Evolutionary conservation across 2,888 invertebrate genomes (phyloP).

Genomic region (Drosophila putrida): DNA sequence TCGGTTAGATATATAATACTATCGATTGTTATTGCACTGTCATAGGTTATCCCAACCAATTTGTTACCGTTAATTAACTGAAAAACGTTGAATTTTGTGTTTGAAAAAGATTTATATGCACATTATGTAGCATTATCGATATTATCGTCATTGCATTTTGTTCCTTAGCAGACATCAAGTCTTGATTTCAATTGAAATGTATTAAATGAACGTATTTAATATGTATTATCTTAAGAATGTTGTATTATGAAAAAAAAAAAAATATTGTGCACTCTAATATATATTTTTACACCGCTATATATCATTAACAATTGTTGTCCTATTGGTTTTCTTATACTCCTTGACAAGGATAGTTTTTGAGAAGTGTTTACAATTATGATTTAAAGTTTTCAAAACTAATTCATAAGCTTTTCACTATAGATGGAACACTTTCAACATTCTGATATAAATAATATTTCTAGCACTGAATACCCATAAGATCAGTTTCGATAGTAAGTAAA

Average conservation of each 20-base stretch:
- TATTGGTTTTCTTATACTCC: background rate
- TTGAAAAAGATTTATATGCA: background rate
- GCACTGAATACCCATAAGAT: background rate
- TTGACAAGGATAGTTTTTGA: too few relatives aligned
- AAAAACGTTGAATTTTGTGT: slow-evolving; percentile 3
- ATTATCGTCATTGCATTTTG: slow-evolving; percentile 16
- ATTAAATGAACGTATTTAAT: background rate
- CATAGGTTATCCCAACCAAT: background rate
- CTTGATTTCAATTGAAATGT: slow-evolving; percentile 7
- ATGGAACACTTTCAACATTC: background rate
- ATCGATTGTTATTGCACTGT: slow-evolving; percentile 6
- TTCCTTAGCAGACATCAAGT: slow-evolving; percentile 24
- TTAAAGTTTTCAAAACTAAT: background rate
- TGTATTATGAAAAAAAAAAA: background rate
- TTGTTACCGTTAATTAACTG: slow-evolving; percentile 6
- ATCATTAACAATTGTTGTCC: background rate
- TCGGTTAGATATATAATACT: background rate
- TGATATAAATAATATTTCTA: background rate
- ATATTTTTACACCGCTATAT: slow-evolving; percentile 10
- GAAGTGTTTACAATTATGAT: background rate
- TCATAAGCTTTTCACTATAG: too few relatives aligned
- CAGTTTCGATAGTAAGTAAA: background rate
- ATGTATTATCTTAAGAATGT: slow-evolving; percentile 15
- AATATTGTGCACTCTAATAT: slow-evolving; percentile 12
- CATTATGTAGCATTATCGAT: slow-evolving; percentile 8